Base-by-base conservation (phyloP, 2,797 vertebrate genomes). In the Channa striata region DNA sequence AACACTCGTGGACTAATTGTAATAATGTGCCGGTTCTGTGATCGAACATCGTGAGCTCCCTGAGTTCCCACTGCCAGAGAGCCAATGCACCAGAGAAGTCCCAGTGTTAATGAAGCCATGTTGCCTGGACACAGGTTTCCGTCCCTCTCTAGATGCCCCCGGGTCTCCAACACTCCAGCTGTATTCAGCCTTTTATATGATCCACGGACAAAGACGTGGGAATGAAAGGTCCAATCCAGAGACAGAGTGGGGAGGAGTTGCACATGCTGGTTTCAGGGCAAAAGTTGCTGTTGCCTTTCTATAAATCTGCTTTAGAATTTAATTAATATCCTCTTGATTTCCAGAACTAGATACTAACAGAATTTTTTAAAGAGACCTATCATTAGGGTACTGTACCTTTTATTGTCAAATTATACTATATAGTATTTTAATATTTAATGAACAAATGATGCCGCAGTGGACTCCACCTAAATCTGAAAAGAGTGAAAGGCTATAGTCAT, bases 71-170 rank as follows among this genome's bases (percentile, higher is more conserved):
- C 40, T 9, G 67, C 62, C 70, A 94, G 60, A 14, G 83, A 12
- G 67, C 63, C 60, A 11, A 82, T 11, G 58, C 73, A 58, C 61
- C 57, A 85, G 8, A 92, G 25, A 57, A 87, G 57, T 52, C 52
- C 59, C 74, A 82, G 66, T 23, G 59, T 19, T 9, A 86, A 54
- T 23, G 48, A 65, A 68, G 62, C 66, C 93, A 94, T 94, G 58
- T 43, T 88, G 65, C 21, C 58, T 4, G 58, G 7, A 2, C 43
- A 11, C 43, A 37, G 33, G 14, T n/a, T 20, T 12, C 33, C n/a
- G 36, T 46, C 46, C 4, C 19, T 21, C 11, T 58, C 11, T 14
- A 48, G 6, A 11, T 33, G 59, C 20, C 65, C 46, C 46, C 8
- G 21, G 51, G 49, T 61, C 57, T 67, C 48, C 54, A 33, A 42